Conservation (phyloP, 2,113 vertebrate species). For the Centrocercus urophasianus region DNA sequence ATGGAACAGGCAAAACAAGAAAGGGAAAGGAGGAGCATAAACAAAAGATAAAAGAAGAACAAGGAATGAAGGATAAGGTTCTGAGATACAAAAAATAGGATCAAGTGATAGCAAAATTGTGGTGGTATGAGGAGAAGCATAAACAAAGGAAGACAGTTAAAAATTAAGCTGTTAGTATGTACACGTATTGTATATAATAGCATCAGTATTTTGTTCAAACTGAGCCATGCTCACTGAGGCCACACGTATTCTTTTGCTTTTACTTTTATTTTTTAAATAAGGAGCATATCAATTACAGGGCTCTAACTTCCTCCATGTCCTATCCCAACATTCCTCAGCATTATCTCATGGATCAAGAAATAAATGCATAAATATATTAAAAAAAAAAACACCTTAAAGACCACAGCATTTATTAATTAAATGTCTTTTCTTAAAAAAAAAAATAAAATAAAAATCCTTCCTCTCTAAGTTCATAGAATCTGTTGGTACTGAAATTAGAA, state of each 20-base stretch:
- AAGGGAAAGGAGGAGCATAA: conserved; percentile 67
- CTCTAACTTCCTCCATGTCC: not conserved
- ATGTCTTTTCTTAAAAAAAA: not conserved
- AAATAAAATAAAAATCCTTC: not conserved
- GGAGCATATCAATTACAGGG: not conserved
- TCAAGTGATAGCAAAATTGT: conserved; percentile 18
- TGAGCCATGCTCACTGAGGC: not conserved
- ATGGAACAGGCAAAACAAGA: conserved; percentile 61
- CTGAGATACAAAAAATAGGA: conserved; percentile 56
- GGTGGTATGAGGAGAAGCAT: not conserved
- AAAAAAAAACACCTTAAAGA: not conserved
- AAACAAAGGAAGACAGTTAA: not conserved
- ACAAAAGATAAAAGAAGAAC: conserved; percentile 70
- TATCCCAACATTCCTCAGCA: not conserved
- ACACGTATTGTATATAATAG: too few relatives aligned
- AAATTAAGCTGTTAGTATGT: not conserved
- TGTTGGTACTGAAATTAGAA: conserved; percentile 86
- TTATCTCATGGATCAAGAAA: not conserved
- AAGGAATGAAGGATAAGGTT: conserved; percentile 50
- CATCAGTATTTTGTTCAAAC: not conserved
- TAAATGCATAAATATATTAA: not conserved
- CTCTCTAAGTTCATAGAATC: conserved; percentile 20
- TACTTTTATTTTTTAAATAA: not conserved
- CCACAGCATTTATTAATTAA: not conserved
- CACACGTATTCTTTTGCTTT: not conserved